These are phyloP conservation scores for Morbakka virulenta DNA, from an alignment of 30 jellyfish, hydroid and myxozoan genomes.

Conservation along the genomic window DNA sequence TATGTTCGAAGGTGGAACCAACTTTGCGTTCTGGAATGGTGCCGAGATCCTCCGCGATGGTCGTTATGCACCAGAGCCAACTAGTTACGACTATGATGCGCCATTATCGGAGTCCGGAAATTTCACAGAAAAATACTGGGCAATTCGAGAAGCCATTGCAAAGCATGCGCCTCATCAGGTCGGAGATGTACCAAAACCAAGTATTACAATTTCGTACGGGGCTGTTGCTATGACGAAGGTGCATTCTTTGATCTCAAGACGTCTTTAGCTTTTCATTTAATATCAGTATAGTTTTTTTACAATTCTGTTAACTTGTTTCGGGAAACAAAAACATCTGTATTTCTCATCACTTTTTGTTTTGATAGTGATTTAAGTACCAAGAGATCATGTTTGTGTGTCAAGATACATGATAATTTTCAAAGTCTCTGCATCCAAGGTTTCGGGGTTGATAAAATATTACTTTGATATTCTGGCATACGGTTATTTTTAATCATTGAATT, in stretches of 20 bases:
- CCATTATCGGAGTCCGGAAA: constrained; percentile 91
- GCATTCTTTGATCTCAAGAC: background rate
- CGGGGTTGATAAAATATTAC: too few relatives aligned
- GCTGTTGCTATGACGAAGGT: constrained; percentile 50
- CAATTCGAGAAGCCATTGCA: constrained; percentile 46
- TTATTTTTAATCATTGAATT: too few relatives aligned
- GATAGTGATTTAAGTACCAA: too few relatives aligned
- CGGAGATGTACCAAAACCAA: constrained; percentile 63
- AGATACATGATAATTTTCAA: too few relatives aligned
- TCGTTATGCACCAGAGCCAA: constrained; percentile 48
- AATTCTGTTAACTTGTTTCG: too few relatives aligned
- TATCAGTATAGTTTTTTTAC: too few relatives aligned
- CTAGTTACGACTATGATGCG: constrained; percentile 88
- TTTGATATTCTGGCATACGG: too few relatives aligned
- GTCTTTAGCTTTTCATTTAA: too few relatives aligned
- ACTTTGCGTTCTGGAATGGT: constrained; percentile 81
- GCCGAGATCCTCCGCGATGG: constrained; percentile 57
- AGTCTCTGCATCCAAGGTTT: too few relatives aligned
- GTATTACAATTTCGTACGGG: constrained; percentile 70
- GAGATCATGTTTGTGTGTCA: too few relatives aligned
- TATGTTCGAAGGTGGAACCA: constrained; percentile 93
- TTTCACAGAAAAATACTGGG: constrained; percentile 64
- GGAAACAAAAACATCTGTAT: too few relatives aligned
- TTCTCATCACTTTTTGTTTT: too few relatives aligned
- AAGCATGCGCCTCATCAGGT: constrained; percentile 44